phyloP scores from a whole-genome alignment of 1,140 invertebrate species.

The Neoseiulus cucumeris region DNA sequence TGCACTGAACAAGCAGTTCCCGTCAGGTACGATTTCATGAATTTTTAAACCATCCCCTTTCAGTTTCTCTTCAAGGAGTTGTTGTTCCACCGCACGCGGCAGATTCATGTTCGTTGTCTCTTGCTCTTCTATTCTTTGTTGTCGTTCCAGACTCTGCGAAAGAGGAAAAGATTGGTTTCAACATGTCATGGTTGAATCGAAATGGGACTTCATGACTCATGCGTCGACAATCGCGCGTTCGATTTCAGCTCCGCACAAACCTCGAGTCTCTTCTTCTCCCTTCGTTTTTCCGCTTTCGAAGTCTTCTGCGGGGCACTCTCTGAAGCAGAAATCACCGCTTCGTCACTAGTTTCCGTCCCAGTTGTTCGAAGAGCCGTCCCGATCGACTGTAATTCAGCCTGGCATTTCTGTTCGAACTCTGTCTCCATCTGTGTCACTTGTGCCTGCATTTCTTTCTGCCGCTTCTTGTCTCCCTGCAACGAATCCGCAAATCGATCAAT shows the following conservation, averaged over 20 bases:
- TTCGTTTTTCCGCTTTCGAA: not conserved
- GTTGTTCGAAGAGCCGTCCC: not conserved
- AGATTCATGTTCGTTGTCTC: not conserved
- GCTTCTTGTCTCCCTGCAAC: constrained; percentile 2
- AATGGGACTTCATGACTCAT: too few species aligned
- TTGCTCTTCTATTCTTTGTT: not conserved
- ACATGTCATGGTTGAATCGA: too few species aligned
- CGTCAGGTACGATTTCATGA: not conserved
- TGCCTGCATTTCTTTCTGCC: not conserved
- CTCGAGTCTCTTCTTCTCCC: not conserved
- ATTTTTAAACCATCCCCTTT: not conserved
- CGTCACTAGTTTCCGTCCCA: not conserved
- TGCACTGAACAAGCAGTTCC: constrained; percentile 1
- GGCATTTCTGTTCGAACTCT: not conserved
- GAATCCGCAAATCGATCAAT: not conserved
- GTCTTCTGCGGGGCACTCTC: not conserved
- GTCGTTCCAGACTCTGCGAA: not conserved
- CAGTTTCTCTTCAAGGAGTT: not conserved
- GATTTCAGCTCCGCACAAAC: too few species aligned
- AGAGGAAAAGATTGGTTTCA: not conserved
- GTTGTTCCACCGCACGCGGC: not conserved
- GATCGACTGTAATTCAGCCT: not conserved
- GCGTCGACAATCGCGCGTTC: too few species aligned
- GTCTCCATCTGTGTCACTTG: not conserved
- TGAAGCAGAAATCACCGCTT: not conserved